phyloP scores from a whole-genome alignment of 2,113 vertebrate species.

The Leptobrachium leishanense region DNA sequence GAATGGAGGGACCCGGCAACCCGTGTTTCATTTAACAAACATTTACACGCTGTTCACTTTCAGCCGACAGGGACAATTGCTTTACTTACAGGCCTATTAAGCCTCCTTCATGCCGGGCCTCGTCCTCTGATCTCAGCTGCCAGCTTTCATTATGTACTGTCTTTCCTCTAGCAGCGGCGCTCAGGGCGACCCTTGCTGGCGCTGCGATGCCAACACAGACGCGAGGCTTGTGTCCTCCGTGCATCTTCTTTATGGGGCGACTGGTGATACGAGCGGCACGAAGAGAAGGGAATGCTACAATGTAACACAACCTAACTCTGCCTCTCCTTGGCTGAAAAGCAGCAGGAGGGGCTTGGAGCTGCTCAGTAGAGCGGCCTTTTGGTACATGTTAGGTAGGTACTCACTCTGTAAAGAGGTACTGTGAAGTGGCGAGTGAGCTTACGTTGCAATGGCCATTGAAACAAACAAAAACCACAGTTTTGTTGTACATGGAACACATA shows the following conservation, averaged over 20 bases:
- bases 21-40: conserved; percentile 3
- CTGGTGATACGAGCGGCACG: neutral
- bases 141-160: conserved; percentile 14
- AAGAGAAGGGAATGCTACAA: neutral
- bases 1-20: neutral
- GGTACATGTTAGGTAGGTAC: no score
- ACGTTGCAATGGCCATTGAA: no score
- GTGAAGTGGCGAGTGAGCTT: no score
- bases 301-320: no score
- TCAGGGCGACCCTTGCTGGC: conserved; percentile 4
- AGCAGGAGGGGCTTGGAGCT: no score
- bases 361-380: no score
- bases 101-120: conserved; percentile 25
- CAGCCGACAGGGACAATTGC: conserved; percentile 49
- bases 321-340: no score
- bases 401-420: no score
- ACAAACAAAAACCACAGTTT: no score
- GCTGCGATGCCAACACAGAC: conserved; percentile 3
- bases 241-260: neutral
- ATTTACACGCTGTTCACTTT: conserved; percentile 7
- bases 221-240: neutral
- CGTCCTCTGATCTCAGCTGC: conserved; percentile 40
- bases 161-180: conserved; percentile 50
- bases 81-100: conserved; percentile 51
- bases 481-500: no score